Percentiles rank a stretch among this genome's conserved stretches.
Evolutionary conservation across 2,888 invertebrate genomes (phyloP).

Genomic region (Mimachlamys varia): DNA sequence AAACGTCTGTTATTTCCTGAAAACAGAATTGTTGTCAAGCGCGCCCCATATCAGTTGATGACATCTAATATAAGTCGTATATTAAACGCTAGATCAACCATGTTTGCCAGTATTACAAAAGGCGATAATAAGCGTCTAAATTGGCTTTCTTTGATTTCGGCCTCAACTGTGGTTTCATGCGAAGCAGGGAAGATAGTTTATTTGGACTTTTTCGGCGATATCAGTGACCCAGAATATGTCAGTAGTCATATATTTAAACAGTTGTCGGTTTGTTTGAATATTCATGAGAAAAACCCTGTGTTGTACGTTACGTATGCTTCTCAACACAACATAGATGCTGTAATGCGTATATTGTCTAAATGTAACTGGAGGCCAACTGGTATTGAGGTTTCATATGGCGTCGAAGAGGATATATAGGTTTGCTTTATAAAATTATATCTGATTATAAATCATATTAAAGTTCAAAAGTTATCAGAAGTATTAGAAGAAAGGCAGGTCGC

Average conservation of each 20-base stretch:
- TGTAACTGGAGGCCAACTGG: background rate
- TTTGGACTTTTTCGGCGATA: background rate
- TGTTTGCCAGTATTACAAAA: background rate
- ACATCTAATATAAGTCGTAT: background rate
- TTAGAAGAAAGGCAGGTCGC: too few species aligned
- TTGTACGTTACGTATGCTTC: background rate
- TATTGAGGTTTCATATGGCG: background rate
- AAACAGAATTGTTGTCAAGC: background rate
- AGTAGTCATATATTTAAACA: background rate
- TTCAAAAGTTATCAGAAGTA: background rate
- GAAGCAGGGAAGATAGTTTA: background rate
- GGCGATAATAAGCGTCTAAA: background rate
- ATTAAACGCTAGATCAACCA: background rate
- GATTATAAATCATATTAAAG: background rate
- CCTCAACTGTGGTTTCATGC: background rate
- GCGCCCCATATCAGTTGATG: background rate
- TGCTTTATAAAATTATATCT: background rate
- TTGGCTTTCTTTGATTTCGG: background rate
- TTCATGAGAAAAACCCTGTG: background rate
- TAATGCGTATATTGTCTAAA: background rate
- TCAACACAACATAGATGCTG: background rate
- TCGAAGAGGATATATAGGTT: background rate
- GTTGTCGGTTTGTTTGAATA: background rate
- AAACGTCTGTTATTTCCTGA: background rate
- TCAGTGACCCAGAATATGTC: background rate